These are phyloP conservation scores for Rhagoletis pomonella DNA, from an alignment of 1,140 invertebrate species.

Conservation along the genomic window DNA sequence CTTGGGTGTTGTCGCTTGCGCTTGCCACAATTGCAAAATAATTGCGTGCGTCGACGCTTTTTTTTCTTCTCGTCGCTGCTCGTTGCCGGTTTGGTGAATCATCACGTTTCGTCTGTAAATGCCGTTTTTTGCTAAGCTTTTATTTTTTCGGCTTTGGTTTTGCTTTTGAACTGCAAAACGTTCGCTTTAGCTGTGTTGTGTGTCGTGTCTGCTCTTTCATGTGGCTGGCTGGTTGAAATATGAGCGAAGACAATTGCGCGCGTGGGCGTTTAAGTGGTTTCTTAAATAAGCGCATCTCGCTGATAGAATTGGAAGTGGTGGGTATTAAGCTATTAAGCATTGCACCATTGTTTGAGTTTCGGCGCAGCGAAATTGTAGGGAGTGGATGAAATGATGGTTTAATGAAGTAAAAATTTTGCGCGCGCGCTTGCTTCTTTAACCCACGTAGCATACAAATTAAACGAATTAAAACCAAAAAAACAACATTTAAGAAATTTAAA, in stretches of 20 bases:
- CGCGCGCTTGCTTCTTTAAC: too few relatives aligned
- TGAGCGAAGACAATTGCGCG: not conserved
- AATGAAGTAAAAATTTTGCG: not conserved
- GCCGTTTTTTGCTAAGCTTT: not conserved
- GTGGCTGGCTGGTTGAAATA: constrained; percentile 28
- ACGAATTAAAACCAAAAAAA: too few relatives aligned
- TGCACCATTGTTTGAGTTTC: not conserved
- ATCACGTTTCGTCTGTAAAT: not conserved
- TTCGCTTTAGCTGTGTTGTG: not conserved
- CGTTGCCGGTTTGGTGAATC: not conserved
- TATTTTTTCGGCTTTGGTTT: not conserved
- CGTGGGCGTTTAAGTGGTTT: constrained; percentile 39
- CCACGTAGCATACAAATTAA: too few relatives aligned
- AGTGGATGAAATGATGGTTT: not conserved
- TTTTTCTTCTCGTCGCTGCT: not conserved
- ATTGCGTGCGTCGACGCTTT: constrained; percentile 1
- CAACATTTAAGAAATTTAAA: too few relatives aligned
- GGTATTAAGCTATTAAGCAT: constrained; percentile 20
- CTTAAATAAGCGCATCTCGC: not conserved
- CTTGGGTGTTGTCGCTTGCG: not conserved
- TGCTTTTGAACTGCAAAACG: too few relatives aligned
- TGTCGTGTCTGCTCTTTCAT: not conserved
- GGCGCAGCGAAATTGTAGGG: not conserved
- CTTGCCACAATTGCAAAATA: not conserved
- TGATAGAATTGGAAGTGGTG: not conserved